Base-by-base conservation (phyloP, 2,888 invertebrate genomes). In the Anaspis maculata region DNA sequence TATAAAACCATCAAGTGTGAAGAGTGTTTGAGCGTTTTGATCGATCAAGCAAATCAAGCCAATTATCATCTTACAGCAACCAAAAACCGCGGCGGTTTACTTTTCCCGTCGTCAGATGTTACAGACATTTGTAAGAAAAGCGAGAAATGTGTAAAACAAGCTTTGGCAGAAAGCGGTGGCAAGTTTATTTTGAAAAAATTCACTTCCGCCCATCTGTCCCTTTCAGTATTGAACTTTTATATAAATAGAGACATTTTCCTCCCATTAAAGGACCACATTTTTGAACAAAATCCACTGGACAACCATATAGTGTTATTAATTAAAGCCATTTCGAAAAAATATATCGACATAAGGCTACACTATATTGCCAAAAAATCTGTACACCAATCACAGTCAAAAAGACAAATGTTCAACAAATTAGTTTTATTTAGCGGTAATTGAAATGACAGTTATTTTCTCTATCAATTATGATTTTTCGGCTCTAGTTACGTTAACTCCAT, bases 101-200 rank as follows among this genome's bases (percentile, higher is more conserved):
- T 41, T n/a, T 38, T 36, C 24, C 41, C 43, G 15, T 41, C 41
- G 22, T 9, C 4, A n/a, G 25, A 37, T 30, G 30, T 40, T 10
- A 13, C 22, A 11, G 27, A 32, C 10, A 31, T 35, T 31, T 33
- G 39, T 24, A 21, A 14, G 15, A 10, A 13, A n/a, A 15, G 23
- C 7, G 32, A 36, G 29, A 36, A 26, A 19, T 13, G 21, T 13
- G 27, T 39, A 23, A 28, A 27, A 21, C 28, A 32, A 21, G 32
- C 26, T 12, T 13, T 39, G 2, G 9, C 11, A 12, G 29, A 27
- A 25, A 36, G 36, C 26, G 39, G 31, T 10, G 25, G 30, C 12
- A 30, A 12, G 19, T 35, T 16, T 16, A 11, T 35, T n/a, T 15
- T 13, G 3, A 32, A 27, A 24, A 37, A 40, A 40, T 40, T 33